Conservation (phyloP, 2,888 invertebrate genomes). For the Drosophila neoperkinsi region DNA sequence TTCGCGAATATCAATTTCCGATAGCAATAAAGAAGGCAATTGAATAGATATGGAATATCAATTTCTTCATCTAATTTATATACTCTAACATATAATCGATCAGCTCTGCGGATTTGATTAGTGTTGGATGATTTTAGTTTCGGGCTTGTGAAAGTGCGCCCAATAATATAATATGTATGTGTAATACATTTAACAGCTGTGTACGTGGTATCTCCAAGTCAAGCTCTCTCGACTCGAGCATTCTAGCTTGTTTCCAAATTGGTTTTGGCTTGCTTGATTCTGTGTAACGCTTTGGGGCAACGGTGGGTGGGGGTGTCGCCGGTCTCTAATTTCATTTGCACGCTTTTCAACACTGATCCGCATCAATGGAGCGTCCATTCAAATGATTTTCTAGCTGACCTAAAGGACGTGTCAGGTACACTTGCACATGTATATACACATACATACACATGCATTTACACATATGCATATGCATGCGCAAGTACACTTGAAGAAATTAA, state of each 20-base stretch:
- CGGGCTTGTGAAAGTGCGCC: background rate
- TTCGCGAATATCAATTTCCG: background rate
- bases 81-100: background rate
- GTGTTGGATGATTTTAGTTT: background rate
- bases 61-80: background rate
- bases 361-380: slow-evolving; percentile 67
- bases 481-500: background rate
- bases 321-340: slow-evolving; percentile 76
- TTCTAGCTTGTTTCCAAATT: background rate
- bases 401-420: slow-evolving; percentile 18
- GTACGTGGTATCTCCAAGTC: background rate
- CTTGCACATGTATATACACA: background rate
- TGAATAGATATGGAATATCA: background rate
- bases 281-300: background rate
- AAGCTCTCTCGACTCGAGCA: background rate
- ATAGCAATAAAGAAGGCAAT: background rate
- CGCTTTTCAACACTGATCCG: slow-evolving; percentile 63
- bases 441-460: background rate
- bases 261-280: background rate
- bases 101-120: background rate
- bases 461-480: background rate
- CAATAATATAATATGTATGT: background rate
- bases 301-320: slow-evolving; percentile 19
- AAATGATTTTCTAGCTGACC: slow-evolving; percentile 63
- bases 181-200: background rate